Conservation (phyloP, 2,113 vertebrate species). For the Ovis canadensis region DNA sequence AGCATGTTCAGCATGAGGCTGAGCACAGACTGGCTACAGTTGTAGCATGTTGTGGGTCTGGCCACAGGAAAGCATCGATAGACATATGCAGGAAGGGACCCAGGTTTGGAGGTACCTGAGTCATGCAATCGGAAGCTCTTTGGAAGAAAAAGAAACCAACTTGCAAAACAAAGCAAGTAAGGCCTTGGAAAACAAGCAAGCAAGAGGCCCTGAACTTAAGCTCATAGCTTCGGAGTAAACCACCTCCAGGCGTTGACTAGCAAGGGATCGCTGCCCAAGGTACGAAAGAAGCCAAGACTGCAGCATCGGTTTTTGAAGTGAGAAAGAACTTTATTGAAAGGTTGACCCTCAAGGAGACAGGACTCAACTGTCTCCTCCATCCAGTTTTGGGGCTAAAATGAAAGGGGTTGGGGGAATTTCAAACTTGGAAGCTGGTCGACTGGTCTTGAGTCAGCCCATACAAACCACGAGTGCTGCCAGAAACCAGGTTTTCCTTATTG, state of each 20-base stretch:
- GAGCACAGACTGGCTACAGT: neutral
- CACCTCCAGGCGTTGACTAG: neutral
- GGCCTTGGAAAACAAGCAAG: neutral
- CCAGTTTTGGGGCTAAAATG: neutral
- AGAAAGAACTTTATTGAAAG: neutral
- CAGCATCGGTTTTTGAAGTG: neutral
- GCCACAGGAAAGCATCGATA: rapidly evolving
- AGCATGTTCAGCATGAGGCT: neutral
- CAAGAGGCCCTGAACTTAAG: neutral
- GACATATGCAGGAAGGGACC: neutral
- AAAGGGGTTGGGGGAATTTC: neutral
- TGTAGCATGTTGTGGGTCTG: neutral
- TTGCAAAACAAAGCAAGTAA: neutral
- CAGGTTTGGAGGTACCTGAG: neutral
- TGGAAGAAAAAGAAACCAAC: neutral
- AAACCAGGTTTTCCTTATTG: neutral
- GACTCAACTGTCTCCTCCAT: neutral
- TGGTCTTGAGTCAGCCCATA: neutral
- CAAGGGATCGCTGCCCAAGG: neutral
- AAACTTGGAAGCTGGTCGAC: neutral
- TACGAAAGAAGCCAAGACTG: neutral
- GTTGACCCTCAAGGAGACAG: neutral
- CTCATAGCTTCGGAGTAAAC: neutral
- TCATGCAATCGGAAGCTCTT: neutral
- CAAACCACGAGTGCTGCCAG: neutral